These are phyloP conservation scores for Cinclus cinclus DNA, from an alignment of 2,113 vertebrate genomes.

Conservation along the genomic window DNA sequence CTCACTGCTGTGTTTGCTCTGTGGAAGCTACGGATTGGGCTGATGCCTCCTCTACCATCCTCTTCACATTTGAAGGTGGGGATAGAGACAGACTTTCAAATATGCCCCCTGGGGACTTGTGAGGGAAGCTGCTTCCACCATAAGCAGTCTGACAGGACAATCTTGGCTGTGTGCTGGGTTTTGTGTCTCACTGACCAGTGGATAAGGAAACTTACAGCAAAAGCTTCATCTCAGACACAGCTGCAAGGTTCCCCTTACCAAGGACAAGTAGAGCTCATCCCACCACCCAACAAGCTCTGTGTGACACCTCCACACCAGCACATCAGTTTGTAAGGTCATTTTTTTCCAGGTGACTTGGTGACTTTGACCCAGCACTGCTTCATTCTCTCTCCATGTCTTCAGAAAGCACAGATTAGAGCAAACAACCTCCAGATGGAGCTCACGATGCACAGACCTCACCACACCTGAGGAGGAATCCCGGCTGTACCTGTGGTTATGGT, in stretches of 20 bases:
- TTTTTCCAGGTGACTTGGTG: background rate
- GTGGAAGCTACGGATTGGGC: background rate
- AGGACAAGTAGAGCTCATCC: background rate
- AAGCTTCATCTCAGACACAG: background rate
- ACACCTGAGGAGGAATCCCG: rapidly evolving
- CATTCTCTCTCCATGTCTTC: background rate
- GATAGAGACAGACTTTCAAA: background rate
- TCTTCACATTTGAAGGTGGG: background rate
- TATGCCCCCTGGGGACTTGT: background rate
- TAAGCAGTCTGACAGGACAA: background rate
- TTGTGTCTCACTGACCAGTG: background rate
- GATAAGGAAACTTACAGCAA: background rate
- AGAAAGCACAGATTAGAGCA: background rate
- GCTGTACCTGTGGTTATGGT: background rate
- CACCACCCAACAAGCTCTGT: rapidly evolving
- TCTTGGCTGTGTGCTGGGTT: background rate
- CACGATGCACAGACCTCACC: background rate
- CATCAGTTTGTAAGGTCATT: background rate
- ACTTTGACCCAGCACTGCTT: background rate
- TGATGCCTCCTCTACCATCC: background rate
- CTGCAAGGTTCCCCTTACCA: background rate
- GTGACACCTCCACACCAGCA: background rate
- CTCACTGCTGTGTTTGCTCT: background rate
- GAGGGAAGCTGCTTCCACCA: background rate
- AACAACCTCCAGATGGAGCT: slow-evolving; percentile 58